Evolutionary conservation across 2,113 vertebrate species (phyloP).

Genomic region (Sigmodon hispidus): DNA sequence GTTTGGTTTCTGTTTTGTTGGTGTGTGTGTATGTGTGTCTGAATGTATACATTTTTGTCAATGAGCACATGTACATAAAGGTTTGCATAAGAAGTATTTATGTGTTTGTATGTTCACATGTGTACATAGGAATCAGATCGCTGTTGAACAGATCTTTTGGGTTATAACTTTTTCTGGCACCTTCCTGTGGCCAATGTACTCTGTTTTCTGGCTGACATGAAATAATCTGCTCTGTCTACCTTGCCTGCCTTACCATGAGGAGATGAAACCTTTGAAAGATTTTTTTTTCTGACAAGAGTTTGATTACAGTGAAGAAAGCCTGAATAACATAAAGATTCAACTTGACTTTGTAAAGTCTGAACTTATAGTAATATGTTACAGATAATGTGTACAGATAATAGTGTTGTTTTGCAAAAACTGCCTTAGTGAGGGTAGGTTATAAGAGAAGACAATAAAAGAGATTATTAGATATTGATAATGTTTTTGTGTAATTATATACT

Average conservation of each 20-base stretch:
- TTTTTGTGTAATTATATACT: background rate
- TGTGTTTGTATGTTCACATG: background rate
- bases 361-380: too few species aligned
- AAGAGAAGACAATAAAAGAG: background rate
- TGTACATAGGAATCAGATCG: background rate
- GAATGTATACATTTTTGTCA: background rate
- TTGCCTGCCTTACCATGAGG: background rate
- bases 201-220: background rate
- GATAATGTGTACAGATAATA: too few species aligned
- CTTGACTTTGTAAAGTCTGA: background rate
- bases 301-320: background rate
- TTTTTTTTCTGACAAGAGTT: background rate
- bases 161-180: background rate
- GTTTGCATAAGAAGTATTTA: background rate
- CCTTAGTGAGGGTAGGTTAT: background rate
- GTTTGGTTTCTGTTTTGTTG: background rate
- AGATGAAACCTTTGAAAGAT: background rate
- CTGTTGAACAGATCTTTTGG: background rate
- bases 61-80: background rate
- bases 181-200: background rate
- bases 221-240: background rate
- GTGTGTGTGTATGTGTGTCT: background rate
- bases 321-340: background rate
- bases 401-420: too few species aligned
- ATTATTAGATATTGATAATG: background rate